These are phyloP conservation scores for Temnothorax rugatulus DNA, from an alignment of 2,888 invertebrate genomes.

Conservation along the genomic window DNA sequence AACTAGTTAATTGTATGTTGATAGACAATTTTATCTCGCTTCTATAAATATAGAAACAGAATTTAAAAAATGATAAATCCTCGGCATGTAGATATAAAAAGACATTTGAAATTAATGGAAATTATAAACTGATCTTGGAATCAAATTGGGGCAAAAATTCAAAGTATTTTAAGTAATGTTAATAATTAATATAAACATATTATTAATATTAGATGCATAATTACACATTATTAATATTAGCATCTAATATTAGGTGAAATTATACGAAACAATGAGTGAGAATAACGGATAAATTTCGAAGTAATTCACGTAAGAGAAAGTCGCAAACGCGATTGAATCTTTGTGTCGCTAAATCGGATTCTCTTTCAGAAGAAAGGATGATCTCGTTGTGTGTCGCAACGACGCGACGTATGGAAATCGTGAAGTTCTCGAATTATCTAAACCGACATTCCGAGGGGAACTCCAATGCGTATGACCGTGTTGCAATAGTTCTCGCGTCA, in stretches of 20 bases:
- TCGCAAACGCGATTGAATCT: neutral
- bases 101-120: neutral
- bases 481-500: constrained; percentile 31
- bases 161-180: neutral
- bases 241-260: neutral
- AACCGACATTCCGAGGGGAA: constrained; percentile 35
- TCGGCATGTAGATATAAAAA: neutral
- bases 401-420: neutral
- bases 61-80: neutral
- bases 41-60: neutral
- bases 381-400: constrained; percentile 6
- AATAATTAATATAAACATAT: neutral
- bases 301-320: neutral
- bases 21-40: neutral
- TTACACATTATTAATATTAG: neutral
- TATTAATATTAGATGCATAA: neutral
- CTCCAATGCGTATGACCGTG: constrained; percentile 5
- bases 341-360: no score
- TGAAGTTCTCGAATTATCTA: constrained; percentile 21
- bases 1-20: neutral
- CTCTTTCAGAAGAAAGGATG: neutral
- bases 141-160: neutral
- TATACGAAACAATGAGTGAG: neutral
- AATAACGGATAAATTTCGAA: neutral
- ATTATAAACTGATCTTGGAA: neutral